Conservation (phyloP, 2,797 vertebrate species). For the Anguilla pacifica region DNA sequence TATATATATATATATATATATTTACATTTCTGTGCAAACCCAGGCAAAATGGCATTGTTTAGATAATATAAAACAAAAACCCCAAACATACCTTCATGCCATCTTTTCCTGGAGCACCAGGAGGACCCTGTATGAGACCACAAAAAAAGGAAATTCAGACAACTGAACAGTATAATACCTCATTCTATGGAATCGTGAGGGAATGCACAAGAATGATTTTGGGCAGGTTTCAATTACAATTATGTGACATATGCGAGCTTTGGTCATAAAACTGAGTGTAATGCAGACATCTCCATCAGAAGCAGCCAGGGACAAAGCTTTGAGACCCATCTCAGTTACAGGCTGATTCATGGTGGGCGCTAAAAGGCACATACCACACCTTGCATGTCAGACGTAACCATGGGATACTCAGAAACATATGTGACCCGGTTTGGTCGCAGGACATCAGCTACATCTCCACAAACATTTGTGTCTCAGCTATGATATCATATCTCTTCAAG, state of each 20-base stretch:
- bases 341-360: conserved; percentile 42
- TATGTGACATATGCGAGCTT: conserved; percentile 36
- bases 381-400: conserved; percentile 38
- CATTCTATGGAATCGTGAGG: not conserved
- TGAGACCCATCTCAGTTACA: conserved; percentile 44
- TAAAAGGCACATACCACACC: conserved; percentile 1
- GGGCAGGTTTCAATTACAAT: conserved; percentile 36
- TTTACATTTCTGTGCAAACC: conserved; percentile 39
- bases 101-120: conserved; percentile 88
- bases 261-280: conserved; percentile 43
- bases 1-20: conserved; percentile 1
- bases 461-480: not conserved
- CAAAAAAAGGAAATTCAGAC: conserved; percentile 31
- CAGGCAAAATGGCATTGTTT: conserved; percentile 20
- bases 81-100: conserved; percentile 83
- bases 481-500: conserved; percentile 3
- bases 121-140: conserved; percentile 77
- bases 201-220: conserved; percentile 37
- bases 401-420: conserved; percentile 38
- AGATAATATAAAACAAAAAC: conserved; percentile 22
- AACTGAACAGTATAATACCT: conserved; percentile 23
- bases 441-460: conserved; percentile 40
- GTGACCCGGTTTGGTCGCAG: conserved; percentile 35
- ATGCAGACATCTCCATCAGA: conserved; percentile 45
- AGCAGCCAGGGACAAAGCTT: conserved; percentile 32